These are phyloP conservation scores for Metaphire vulgaris DNA, from an alignment of 1,140 invertebrate genomes.

Conservation along the genomic window DNA sequence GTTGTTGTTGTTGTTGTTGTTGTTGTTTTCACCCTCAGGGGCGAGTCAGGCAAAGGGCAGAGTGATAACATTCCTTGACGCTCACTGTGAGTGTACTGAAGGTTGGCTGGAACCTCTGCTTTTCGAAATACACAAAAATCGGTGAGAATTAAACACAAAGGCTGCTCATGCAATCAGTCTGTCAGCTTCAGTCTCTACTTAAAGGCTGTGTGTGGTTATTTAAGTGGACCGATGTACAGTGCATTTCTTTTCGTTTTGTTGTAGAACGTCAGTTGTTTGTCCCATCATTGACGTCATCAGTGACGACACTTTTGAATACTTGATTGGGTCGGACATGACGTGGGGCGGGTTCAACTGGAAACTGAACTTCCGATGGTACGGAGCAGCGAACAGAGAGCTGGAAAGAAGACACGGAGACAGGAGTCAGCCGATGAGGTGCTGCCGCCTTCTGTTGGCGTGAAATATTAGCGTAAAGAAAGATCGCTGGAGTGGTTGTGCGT, in stretches of 20 bases:
- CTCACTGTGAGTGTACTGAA: slow-evolving; percentile 96
- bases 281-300: slow-evolving; percentile 98
- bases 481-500: too few relatives aligned
- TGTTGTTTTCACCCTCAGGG: too few relatives aligned
- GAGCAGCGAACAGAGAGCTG: slow-evolving; percentile 90
- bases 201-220: too few relatives aligned
- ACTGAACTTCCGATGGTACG: slow-evolving; percentile 83
- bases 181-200: too few relatives aligned
- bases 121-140: slow-evolving; percentile 74
- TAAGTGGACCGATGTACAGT: too few relatives aligned
- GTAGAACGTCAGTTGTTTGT: slow-evolving; percentile 83
- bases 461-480: too few relatives aligned
- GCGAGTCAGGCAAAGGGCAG: slow-evolving; percentile 75
- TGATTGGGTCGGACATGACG: slow-evolving; percentile 59
- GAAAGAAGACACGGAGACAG: slow-evolving; percentile 78
- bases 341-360: slow-evolving; percentile 98
- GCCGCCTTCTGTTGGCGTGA: too few relatives aligned
- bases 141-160: too few relatives aligned
- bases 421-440: slow-evolving; percentile 75
- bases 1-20: slow-evolving; percentile 87
- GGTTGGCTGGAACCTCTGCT: slow-evolving; percentile 86
- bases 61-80: slow-evolving; percentile 92
- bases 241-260: too few relatives aligned
- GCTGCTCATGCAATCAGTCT: too few relatives aligned
- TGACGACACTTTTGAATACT: slow-evolving; percentile 59